Base-by-base conservation (phyloP, 2,888 invertebrate species). In the Lordiphosa fenestrarum region DNA sequence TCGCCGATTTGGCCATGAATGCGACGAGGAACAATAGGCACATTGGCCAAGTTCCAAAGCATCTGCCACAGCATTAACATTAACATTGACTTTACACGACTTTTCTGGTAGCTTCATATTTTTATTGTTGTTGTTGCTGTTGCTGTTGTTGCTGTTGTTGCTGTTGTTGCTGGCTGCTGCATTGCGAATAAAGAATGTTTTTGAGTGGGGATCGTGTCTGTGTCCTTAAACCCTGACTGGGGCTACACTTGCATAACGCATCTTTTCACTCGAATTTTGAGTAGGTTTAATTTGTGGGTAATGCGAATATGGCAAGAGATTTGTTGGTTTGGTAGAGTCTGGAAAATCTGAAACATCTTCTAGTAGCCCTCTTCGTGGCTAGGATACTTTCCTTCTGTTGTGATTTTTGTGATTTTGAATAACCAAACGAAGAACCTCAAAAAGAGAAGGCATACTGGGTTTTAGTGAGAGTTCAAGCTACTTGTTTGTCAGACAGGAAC, bases 71-170 rank as follows among this genome's bases (percentile, higher is more conserved):
- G 63, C 66, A 77, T 76, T 70, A 74, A 69, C 85, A 86, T 86
- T 87, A 87, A 86, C 87, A 87, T 87, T 86, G 86, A 84, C 84
- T 87, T 87, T 80, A 86, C 87, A 87, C 86, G 87, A 86, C 86
- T 86, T 73, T 66, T 80, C 25, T 69, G 69, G 82, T 70, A 84
- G 75, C 81, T 71, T 75, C 85, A 86, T 85, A 86, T 85, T 85
- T 86, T 85, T 84, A 84, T 84, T 85, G 80, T 84, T 81, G 75
- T 69, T 15, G 15, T 61, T 80, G 30, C 86, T 85, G 80, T 84
- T 81, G 75, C 67, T 15, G 15, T 61, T 80, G 30, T 30, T 30
- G 25, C 0, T 23, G 23, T 30, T 10, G 30, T 30, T 30, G 30
- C 3, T 10, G 30, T 9, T 30, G 30, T 2, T 30, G 9, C 1